Conservation (phyloP, 2,113 vertebrate genomes). For the Craseonycteris thonglongyai region DNA sequence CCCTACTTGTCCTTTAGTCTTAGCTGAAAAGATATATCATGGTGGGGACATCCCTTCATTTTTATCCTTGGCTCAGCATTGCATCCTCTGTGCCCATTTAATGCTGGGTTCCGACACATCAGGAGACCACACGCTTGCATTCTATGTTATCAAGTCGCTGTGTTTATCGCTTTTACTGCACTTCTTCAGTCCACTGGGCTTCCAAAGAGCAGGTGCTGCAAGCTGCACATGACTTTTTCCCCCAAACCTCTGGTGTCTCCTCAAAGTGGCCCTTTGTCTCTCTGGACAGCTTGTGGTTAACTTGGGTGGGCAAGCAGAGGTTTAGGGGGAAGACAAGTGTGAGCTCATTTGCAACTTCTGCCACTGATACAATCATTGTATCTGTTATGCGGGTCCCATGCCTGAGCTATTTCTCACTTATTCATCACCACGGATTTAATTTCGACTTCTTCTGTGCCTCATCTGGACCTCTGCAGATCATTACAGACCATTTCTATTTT, state of each 20-base stretch:
- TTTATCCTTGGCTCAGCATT: not conserved
- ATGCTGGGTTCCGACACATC: not conserved
- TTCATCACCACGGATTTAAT: not conserved
- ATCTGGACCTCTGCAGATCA: not conserved
- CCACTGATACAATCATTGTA: fast-evolving
- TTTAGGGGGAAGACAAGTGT: not conserved
- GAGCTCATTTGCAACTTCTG: not conserved
- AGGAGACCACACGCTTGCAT: not conserved
- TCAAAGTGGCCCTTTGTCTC: not conserved
- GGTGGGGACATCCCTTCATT: not conserved
- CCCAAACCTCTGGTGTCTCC: not conserved
- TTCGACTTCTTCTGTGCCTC: not conserved
- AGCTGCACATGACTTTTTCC: not conserved
- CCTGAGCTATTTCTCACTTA: not conserved
- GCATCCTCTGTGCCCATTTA: not conserved
- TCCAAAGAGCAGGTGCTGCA: not conserved
- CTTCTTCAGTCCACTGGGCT: not conserved
- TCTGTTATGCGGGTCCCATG: fast-evolving
- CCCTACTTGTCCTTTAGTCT: not conserved
- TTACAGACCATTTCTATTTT: not conserved
- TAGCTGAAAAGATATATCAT: too few species aligned
- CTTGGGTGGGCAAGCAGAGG: not conserved
- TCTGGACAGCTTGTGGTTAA: not conserved
- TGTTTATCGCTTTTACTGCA: not conserved
- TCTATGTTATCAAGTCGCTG: not conserved